Conservation (phyloP, 1,140 invertebrate genomes). For the Daktulosphaira vitifoliae region DNA sequence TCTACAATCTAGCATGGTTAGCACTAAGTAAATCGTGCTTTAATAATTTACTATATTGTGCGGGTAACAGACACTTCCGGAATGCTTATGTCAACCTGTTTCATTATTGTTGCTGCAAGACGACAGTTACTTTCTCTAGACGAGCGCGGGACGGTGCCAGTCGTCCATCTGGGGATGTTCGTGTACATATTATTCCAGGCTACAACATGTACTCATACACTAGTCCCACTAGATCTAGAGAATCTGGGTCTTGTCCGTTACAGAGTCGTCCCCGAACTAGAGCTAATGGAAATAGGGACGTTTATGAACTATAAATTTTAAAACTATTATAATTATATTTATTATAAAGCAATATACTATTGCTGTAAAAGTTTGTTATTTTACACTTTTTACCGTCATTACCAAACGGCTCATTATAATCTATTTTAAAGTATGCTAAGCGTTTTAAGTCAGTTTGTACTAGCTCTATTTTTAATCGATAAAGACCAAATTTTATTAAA, state of each 20-base stretch:
- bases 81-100: slow-evolving; percentile 67
- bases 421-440: no score
- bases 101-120: slow-evolving; percentile 76
- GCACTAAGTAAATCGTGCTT: slow-evolving; percentile 59
- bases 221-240: slow-evolving; percentile 46
- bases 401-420: no score
- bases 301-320: slow-evolving; percentile 33
- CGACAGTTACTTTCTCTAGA: slow-evolving; percentile 59
- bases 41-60: slow-evolving; percentile 58
- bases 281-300: slow-evolving; percentile 37
- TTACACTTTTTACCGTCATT: no score
- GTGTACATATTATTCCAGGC: slow-evolving; percentile 68
- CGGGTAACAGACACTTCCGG: slow-evolving; percentile 58
- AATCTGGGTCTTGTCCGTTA: slow-evolving; percentile 18
- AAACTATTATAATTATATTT: not conserved
- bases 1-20: slow-evolving; percentile 59
- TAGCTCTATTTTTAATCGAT: no score
- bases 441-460: no score
- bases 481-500: no score
- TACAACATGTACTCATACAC: slow-evolving; percentile 62
- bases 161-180: slow-evolving; percentile 54
- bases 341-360: no score
- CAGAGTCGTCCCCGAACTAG: slow-evolving; percentile 11
- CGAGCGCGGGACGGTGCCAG: slow-evolving; percentile 50
- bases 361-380: no score